These are phyloP conservation scores for Liparis tanakae DNA, from an alignment of 2,797 vertebrate species.

Conservation along the genomic window DNA sequence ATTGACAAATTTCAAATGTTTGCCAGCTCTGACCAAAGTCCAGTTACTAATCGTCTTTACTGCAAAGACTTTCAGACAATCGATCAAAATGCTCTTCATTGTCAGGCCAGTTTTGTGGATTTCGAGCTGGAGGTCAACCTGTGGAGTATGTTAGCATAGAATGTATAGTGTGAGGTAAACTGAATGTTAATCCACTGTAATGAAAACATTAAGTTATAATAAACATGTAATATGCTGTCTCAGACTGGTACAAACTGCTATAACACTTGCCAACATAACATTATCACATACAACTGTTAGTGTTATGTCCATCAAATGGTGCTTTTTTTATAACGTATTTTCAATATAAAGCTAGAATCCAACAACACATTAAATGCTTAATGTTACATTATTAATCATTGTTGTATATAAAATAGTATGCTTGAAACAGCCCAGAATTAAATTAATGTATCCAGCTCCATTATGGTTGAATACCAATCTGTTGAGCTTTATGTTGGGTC, in stretches of 20 bases:
- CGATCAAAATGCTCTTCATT: neutral
- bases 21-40: neutral
- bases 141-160: no score
- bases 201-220: neutral
- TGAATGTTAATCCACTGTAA: neutral
- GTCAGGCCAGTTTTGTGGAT: neutral
- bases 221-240: neutral
- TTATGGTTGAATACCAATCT: neutral
- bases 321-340: neutral
- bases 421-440: neutral
- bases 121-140: neutral
- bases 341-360: neutral
- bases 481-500: neutral
- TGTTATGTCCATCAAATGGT: neutral
- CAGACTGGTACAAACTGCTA: neutral
- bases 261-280: neutral
- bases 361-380: neutral
- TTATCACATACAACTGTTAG: neutral
- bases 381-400: constrained; percentile 4
- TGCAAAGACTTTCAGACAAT: neutral
- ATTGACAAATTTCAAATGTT: neutral
- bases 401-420: neutral
- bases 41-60: neutral
- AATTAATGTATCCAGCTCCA: neutral
- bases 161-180: no score